Percentiles rank a stretch among this genome's conserved stretches.
phyloP scores from a whole-genome alignment of 2,113 vertebrate species.

The Mastomys coucha region DNA sequence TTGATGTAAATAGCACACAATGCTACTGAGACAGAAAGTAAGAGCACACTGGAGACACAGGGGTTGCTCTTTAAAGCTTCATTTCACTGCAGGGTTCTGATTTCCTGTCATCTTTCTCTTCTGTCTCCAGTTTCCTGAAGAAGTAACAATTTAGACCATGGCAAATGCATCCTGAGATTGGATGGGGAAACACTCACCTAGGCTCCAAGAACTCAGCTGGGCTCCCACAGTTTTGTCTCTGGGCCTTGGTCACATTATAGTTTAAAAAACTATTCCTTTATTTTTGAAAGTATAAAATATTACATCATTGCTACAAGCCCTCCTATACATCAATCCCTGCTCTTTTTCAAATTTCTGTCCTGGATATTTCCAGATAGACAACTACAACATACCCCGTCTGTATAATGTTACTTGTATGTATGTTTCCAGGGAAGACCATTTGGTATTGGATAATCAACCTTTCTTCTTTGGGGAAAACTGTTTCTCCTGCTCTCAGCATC shows the following conservation, averaged over 20 bases:
- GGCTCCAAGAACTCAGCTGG: not conserved
- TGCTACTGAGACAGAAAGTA: not conserved
- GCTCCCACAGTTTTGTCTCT: not conserved
- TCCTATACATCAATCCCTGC: not conserved
- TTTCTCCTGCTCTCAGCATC: not conserved
- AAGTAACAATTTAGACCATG: not conserved
- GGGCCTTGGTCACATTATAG: not conserved
- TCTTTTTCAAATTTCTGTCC: not conserved
- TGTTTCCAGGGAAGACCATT: not conserved
- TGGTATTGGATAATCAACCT: not conserved
- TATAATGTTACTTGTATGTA: not conserved
- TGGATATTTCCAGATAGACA: not conserved
- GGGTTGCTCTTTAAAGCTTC: not conserved
- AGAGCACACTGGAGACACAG: not conserved
- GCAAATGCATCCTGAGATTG: not conserved
- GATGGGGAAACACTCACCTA: not conserved
- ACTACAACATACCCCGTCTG: not conserved
- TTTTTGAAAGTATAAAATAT: not conserved
- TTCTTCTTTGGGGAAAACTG: not conserved
- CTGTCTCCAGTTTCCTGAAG: not conserved
- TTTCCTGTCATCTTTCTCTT: constrained; percentile 4
- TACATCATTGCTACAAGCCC: not conserved
- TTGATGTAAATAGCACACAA: not conserved
- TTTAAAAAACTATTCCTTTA: not conserved
- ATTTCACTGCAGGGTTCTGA: not conserved